phyloP scores from a whole-genome alignment of 2,113 vertebrate genomes.

The Cettia cetti region DNA sequence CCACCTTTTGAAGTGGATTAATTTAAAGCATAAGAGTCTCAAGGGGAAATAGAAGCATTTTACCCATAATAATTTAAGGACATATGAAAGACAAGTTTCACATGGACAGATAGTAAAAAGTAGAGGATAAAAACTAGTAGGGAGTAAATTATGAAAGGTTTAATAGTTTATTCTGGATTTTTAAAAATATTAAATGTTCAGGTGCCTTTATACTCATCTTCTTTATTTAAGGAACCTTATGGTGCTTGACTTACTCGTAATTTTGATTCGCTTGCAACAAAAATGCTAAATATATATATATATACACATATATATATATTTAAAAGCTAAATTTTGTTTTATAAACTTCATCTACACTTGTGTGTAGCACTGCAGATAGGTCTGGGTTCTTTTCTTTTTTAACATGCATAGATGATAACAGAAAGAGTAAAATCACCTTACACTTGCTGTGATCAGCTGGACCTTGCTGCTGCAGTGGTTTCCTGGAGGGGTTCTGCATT shows the following conservation, averaged over 20 bases:
- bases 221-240: background rate
- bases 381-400: background rate
- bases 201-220: background rate
- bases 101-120: background rate
- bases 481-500: background rate
- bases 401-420: background rate
- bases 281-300: background rate
- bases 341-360: background rate
- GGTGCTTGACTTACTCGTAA: background rate
- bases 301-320: background rate
- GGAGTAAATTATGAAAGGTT: background rate
- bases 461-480: background rate
- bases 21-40: background rate
- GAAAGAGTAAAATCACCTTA: background rate
- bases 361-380: background rate
- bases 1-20: background rate
- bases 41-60: background rate
- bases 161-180: background rate
- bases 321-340: background rate
- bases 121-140: background rate
- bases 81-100: background rate
- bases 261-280: background rate
- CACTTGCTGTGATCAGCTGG: background rate
- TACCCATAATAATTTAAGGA: background rate
- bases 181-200: background rate